Base-by-base conservation (phyloP, 1,140 invertebrate genomes). In the Drosophila arawakana region DNA sequence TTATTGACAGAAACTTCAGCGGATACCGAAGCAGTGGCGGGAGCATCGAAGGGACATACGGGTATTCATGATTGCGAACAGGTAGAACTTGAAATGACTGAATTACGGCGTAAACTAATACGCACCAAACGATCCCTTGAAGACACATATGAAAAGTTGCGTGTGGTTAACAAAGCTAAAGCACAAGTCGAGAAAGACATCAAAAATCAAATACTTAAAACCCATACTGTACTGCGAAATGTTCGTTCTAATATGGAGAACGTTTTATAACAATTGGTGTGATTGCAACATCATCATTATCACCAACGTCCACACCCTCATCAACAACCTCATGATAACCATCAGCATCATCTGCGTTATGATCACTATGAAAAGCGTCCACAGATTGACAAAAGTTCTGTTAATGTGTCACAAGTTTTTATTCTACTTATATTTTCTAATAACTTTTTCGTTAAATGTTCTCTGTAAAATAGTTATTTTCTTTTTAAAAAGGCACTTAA, bases 191-290 rank as follows among this genome's bases (percentile, higher is more conserved):
- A 94, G 78, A 93, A 93, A 84, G 94, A 93, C 52, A 94, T 95
- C 79, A 94, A 94, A 78, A 93, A 93, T 81, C 94, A 95, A 86
- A 93, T 95, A 76, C 92, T 93, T 63, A 94, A 94, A 91, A 95
- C 94, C 11, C 94, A 94, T 80, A 93, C 93, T 80, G 94, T 94
- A 25, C 91, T 95, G 57, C 92, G 93, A 57, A 93, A 94, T 81
- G 94, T 94, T 18, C 93, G 93, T 75, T 93, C 93, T 0, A 94
- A 94, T 84, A 92, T 94, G 90, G 91, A 92, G 67, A 91, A 88
- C 72, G 91, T 91, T 39, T 79, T 90, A 82, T 91, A 91, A 91
- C 80, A 65, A 61, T 55, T 55, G 65, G 55, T 73, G 54, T 66
- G 57, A 72, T 60, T 25, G 10, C 30, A 78, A 62, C 69, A 15